Conservation (phyloP, 2,888 invertebrate genomes). For the Hemithea aestivaria region DNA sequence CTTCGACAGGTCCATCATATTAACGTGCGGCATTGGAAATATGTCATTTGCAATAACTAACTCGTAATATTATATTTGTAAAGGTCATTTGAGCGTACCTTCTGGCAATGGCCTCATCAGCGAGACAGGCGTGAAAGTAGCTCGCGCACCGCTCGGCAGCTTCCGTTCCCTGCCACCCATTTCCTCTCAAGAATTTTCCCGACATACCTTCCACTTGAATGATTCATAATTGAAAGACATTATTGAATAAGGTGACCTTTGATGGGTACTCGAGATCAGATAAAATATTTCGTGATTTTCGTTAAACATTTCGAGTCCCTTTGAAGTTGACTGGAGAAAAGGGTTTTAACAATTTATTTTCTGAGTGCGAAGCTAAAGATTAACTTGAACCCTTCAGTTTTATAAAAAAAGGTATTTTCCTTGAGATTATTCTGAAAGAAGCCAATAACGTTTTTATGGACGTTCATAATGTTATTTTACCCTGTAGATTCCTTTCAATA, state of each 20-base stretch:
- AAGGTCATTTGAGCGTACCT: slow-evolving; percentile 28
- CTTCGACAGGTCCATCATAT: no score
- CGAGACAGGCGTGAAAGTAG: slow-evolving; percentile 57
- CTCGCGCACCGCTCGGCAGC: slow-evolving; percentile 40
- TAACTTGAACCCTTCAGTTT: slow-evolving; percentile 1
- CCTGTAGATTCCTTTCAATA: no score
- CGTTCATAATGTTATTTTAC: neutral
- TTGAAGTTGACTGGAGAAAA: slow-evolving; percentile 6
- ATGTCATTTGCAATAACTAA: slow-evolving; percentile 2
- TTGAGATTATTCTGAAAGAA: no score
- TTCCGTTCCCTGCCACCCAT: slow-evolving; percentile 55
- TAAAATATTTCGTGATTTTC: slow-evolving; percentile 15
- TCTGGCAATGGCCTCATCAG: slow-evolving; percentile 48
- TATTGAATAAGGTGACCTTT: slow-evolving; percentile 24
- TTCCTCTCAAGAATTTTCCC: slow-evolving; percentile 48
- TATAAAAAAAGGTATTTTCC: no score
- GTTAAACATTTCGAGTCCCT: slow-evolving; percentile 1
- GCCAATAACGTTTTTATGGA: no score
- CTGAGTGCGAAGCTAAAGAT: neutral
- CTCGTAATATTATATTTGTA: slow-evolving; percentile 6
- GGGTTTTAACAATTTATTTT: slow-evolving; percentile 2
- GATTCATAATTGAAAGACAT: slow-evolving; percentile 24
- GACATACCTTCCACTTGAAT: slow-evolving; percentile 34
- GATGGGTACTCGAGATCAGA: slow-evolving; percentile 13
- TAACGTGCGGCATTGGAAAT: no score